Conservation (phyloP, 2,888 invertebrate genomes). For the Drosophila leonis region DNA sequence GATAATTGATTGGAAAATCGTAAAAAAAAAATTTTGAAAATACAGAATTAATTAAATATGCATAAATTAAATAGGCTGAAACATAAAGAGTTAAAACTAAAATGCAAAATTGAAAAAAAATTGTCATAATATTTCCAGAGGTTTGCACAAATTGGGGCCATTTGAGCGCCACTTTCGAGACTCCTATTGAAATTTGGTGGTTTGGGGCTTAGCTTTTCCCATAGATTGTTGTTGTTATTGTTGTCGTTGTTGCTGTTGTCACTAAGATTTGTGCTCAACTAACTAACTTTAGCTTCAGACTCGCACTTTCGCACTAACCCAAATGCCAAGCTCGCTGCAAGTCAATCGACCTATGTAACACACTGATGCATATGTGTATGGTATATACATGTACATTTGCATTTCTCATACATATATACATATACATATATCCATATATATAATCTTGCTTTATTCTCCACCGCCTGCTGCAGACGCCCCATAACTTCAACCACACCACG, state of each 20-base stretch:
- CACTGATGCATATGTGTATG: conserved; percentile 2
- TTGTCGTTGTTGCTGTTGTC: conserved; percentile 57
- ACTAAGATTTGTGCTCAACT: conserved; percentile 75
- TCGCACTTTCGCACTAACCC: conserved; percentile 75
- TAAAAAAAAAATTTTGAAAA: too few species aligned
- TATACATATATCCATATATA: neutral
- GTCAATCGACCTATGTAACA: conserved; percentile 22
- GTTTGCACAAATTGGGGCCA: conserved; percentile 43
- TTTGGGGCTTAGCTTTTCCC: conserved; percentile 83
- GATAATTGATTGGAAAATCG: too few species aligned
- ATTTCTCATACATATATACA: neutral
- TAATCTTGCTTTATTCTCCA: neutral
- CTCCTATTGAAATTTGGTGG: conserved; percentile 68
- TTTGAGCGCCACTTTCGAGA: conserved; percentile 28
- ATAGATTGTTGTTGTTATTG: conserved; percentile 38
- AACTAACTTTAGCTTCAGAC: conserved; percentile 70
- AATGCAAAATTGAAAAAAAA: neutral
- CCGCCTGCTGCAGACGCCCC: conserved; percentile 77
- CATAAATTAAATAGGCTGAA: neutral
- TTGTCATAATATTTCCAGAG: neutral
- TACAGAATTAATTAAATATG: neutral
- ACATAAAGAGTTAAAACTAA: neutral
- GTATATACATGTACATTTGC: neutral
- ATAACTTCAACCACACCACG: conserved; percentile 83
- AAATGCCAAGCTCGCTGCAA: conserved; percentile 40